These are phyloP conservation scores for Eptesicus fuscus DNA, from an alignment of 2,113 vertebrate species.

Conservation along the genomic window DNA sequence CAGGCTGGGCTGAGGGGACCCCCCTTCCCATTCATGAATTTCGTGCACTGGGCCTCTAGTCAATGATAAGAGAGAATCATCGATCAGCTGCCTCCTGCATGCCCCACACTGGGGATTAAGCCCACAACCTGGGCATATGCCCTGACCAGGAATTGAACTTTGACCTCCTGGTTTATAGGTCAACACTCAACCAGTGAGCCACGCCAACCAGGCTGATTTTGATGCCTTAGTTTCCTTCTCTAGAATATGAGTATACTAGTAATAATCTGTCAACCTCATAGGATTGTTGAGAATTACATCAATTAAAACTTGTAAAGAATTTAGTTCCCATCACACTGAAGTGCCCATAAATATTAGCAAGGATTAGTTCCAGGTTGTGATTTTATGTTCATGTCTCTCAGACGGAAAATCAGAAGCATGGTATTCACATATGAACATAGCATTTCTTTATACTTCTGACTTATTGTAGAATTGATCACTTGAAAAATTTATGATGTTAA, in stretches of 20 bases:
- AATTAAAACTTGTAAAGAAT: neutral
- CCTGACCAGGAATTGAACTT: no score
- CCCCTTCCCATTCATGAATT: no score
- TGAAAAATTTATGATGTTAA: constrained; percentile 12
- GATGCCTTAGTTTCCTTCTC: neutral
- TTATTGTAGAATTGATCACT: constrained; percentile 9
- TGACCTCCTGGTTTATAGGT: no score
- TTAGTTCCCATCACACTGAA: neutral
- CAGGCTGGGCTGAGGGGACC: no score
- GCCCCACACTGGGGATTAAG: no score
- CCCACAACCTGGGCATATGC: no score
- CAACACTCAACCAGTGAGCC: no score
- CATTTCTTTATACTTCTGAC: neutral
- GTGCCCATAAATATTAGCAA: neutral
- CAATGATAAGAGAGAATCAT: no score
- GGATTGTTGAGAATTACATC: neutral
- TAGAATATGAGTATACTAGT: neutral
- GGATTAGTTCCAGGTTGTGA: neutral
- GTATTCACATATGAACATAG: neutral
- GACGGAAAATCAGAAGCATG: neutral
- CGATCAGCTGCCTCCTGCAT: no score
- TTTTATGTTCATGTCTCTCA: neutral
- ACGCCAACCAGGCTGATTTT: neutral
- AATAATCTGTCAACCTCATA: neutral
- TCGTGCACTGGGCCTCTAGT: no score